Conservation (phyloP, 2,797 vertebrate species). For the Lagodon rhomboides region DNA sequence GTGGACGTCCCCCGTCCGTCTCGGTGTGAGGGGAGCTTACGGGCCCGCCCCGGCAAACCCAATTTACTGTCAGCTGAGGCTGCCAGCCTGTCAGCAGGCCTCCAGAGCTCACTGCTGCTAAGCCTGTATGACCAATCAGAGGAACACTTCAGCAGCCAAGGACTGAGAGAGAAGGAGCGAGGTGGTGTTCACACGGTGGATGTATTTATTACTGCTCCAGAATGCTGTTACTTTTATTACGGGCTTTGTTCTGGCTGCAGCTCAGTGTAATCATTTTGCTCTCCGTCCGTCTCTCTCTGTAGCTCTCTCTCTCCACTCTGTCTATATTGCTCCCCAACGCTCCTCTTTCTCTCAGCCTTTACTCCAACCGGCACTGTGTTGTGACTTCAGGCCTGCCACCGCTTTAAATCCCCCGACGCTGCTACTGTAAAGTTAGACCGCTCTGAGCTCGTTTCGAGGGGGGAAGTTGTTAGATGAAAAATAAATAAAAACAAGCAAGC, state of each 20-base stretch:
- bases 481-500: not conserved
- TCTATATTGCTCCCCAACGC: conserved; percentile 31
- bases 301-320: not conserved
- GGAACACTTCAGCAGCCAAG: conserved; percentile 54
- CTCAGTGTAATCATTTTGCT: conserved; percentile 59
- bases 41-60: conserved; percentile 46
- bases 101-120: conserved; percentile 72
- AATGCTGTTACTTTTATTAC: conserved; percentile 80
- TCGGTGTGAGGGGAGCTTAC: conserved; percentile 26
- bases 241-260: conserved; percentile 74
- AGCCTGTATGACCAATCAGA: conserved; percentile 71
- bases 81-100: conserved; percentile 73
- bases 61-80: conserved; percentile 67
- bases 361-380: conserved; percentile 46
- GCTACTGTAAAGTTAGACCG: conserved; percentile 48
- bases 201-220: conserved; percentile 80
- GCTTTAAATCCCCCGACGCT: conserved; percentile 40
- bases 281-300: conserved; percentile 30
- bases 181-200: conserved; percentile 70
- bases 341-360: conserved; percentile 26
- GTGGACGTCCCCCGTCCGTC: conserved; percentile 23
- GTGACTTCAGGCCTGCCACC: conserved; percentile 41
- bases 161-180: conserved; percentile 38
- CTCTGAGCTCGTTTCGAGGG: not conserved
- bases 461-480: not conserved